Evolutionary conservation across 2,797 vertebrate genomes (phyloP).

Genomic region (Anguilla megastoma): DNA sequence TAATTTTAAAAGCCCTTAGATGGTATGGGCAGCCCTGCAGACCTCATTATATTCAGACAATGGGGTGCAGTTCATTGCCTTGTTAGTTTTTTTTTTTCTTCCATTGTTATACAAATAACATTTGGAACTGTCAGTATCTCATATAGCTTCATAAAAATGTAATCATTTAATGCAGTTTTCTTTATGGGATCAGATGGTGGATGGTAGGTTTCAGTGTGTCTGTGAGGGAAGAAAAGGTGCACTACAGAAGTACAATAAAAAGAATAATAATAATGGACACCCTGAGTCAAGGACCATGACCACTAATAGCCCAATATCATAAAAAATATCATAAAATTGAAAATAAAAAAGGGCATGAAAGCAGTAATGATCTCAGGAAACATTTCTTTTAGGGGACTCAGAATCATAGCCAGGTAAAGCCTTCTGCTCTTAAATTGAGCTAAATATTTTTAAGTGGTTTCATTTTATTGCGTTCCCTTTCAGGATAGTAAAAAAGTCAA

Average conservation of each 20-base stretch:
- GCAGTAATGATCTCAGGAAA: constrained; percentile 16
- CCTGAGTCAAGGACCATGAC: not conserved
- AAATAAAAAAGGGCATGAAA: not conserved
- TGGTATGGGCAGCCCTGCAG: not conserved
- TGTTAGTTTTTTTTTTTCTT: not conserved
- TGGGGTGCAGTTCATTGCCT: not conserved
- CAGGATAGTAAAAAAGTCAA: not conserved
- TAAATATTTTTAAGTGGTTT: not conserved
- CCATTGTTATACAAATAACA: constrained; percentile 5
- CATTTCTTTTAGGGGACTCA: not conserved
- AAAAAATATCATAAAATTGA: constrained; percentile 30
- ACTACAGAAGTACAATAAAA: constrained; percentile 24
- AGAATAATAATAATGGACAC: constrained; percentile 33
- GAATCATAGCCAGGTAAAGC: constrained; percentile 1
- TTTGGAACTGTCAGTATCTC: not conserved
- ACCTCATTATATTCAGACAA: not conserved
- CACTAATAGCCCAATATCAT: constrained; percentile 11
- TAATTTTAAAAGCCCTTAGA: constrained; percentile 8
- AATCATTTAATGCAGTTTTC: constrained; percentile 25
- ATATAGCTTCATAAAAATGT: not conserved
- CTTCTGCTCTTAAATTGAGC: not conserved
- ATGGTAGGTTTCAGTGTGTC: constrained; percentile 22
- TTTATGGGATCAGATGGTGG: constrained; percentile 29
- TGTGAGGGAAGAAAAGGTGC: not conserved
- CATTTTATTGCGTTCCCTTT: not conserved